These are phyloP conservation scores for Nesogale talazaci DNA, from an alignment of 2,113 vertebrate species.

Conservation along the genomic window DNA sequence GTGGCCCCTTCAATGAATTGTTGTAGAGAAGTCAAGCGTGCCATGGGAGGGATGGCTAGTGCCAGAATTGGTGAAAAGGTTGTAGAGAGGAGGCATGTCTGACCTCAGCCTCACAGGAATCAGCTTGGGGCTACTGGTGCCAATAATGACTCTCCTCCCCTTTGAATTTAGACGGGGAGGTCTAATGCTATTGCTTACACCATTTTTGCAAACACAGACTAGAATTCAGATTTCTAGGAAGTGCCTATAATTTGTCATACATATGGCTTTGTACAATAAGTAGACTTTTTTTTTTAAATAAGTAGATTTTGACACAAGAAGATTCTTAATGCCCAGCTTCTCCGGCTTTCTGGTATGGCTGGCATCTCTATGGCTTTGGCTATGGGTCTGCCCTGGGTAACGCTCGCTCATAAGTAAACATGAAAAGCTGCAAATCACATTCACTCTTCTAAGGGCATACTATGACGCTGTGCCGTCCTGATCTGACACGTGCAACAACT, in stretches of 20 bases:
- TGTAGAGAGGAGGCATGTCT: no score
- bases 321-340: neutral
- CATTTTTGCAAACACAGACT: neutral
- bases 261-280: neutral
- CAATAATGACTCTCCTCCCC: no score
- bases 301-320: neutral
- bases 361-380: neutral
- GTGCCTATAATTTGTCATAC: neutral
- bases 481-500: conserved; percentile 16
- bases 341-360: neutral
- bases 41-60: no score
- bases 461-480: neutral
- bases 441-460: neutral
- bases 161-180: no score
- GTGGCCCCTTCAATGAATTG: no score
- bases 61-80: no score
- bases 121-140: no score
- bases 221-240: neutral
- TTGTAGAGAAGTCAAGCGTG: no score
- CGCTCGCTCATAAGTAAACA: neutral
- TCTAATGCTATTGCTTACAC: no score
- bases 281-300: no score
- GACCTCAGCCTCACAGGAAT: no score
- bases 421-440: neutral
- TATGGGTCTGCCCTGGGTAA: neutral